phyloP scores from a whole-genome alignment of 2,888 invertebrate species.

The Tiphia femorata region DNA sequence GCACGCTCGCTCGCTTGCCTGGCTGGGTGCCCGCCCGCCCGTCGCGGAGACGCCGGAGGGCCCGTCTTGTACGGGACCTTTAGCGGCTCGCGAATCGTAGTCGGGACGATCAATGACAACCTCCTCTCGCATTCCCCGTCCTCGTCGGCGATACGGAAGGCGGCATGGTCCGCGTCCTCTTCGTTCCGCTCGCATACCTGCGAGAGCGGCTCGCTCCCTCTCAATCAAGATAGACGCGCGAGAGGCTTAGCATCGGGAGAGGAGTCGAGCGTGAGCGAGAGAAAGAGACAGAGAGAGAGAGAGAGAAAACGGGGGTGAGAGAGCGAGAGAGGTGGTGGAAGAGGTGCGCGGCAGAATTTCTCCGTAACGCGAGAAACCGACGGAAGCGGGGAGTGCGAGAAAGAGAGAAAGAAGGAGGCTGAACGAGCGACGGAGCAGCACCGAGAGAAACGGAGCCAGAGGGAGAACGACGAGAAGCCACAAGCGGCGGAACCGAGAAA shows the following conservation, averaged over 20 bases:
- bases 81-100: constrained; percentile 63
- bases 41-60: constrained; percentile 49
- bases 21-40: too few species aligned
- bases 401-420: constrained; percentile 10
- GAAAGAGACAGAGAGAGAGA: constrained; percentile 21
- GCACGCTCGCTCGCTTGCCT: constrained; percentile 11
- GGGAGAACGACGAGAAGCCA: constrained; percentile 43
- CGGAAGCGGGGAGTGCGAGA: constrained; percentile 13
- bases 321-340: constrained; percentile 24
- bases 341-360: constrained; percentile 14
- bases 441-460: too few species aligned
- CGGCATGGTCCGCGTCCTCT: constrained; percentile 41
- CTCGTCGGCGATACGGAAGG: constrained; percentile 37
- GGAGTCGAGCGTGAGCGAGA: constrained; percentile 47
- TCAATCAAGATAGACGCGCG: constrained; percentile 67
- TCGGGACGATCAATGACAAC: constrained; percentile 68
- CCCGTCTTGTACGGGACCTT: constrained; percentile 68
- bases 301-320: not conserved
- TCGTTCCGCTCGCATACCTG: constrained; percentile 40
- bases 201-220: constrained; percentile 56
- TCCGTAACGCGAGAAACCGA: constrained; percentile 23
- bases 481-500: constrained; percentile 47
- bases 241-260: constrained; percentile 62
- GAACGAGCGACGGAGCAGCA: too few species aligned
- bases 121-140: constrained; percentile 50